phyloP scores from a whole-genome alignment of 2,797 vertebrate genomes.

The Threskiornis aethiopicus region DNA sequence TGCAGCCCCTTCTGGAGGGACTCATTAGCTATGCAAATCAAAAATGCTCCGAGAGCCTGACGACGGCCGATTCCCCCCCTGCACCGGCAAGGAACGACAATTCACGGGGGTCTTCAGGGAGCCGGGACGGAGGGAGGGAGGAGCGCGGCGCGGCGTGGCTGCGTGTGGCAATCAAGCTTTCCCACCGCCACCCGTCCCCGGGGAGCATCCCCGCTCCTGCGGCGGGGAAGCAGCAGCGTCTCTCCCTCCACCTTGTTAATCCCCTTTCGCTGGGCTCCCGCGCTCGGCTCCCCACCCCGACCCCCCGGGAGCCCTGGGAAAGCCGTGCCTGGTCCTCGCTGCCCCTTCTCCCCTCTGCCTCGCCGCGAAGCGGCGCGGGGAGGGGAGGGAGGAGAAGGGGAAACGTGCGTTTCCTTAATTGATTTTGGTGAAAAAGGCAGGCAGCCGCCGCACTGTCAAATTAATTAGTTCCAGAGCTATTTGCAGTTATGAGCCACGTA shows the following conservation, averaged over 20 bases:
- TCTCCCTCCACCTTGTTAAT: conserved; percentile 38
- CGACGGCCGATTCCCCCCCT: not conserved
- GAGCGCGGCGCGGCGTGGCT: conserved; percentile 32
- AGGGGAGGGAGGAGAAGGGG: not conserved
- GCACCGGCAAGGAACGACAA: conserved; percentile 39
- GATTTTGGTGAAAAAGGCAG: conserved; percentile 44
- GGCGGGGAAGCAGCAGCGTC: conserved; percentile 3
- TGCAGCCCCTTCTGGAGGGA: conserved; percentile 28
- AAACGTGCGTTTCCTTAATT: conserved; percentile 50
- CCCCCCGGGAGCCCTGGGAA: conserved; percentile 51
- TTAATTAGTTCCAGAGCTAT: conserved; percentile 50
- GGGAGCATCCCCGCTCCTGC: conserved; percentile 38
- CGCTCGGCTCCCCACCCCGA: not conserved
- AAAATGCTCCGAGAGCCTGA: not conserved
- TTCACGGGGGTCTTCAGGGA: conserved; percentile 62
- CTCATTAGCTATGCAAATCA: conserved; percentile 62
- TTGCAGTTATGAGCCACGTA: conserved; percentile 21
- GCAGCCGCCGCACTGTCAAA: not conserved
- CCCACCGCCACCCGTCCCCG: conserved; percentile 43
- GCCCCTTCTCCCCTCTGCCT: not conserved
- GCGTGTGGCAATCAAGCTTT: conserved; percentile 67
- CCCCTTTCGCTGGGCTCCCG: not conserved
- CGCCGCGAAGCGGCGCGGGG: fast-evolving
- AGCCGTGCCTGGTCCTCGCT: not conserved
- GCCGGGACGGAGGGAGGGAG: not conserved